Conservation (phyloP, 2,113 vertebrate species). For the Galeopterus variegatus region DNA sequence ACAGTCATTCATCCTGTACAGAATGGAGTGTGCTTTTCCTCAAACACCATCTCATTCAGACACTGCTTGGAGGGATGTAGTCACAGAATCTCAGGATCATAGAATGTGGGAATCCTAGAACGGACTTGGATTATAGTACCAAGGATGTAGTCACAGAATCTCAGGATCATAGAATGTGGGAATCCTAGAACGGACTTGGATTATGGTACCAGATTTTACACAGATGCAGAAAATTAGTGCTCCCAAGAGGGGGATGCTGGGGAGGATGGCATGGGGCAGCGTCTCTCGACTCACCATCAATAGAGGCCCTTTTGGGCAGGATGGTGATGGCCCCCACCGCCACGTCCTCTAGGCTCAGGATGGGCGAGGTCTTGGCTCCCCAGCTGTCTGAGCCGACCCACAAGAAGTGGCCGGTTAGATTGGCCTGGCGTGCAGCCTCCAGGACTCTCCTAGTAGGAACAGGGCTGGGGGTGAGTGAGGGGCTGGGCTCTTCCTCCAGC, state of each 20-base stretch:
- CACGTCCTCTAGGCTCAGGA: conserved; percentile 92
- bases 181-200: neutral
- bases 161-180: neutral
- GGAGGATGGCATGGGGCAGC: neutral
- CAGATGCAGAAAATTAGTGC: neutral
- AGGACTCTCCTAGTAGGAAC: conserved; percentile 90
- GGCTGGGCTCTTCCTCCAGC: neutral
- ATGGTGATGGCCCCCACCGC: conserved; percentile 94
- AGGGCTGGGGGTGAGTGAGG: neutral
- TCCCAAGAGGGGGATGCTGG: neutral
- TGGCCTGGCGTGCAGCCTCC: conserved; percentile 91
- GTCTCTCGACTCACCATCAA: conserved; percentile 88
- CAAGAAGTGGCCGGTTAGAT: conserved; percentile 94
- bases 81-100: neutral
- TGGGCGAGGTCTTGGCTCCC: conserved; percentile 94
- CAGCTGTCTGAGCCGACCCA: conserved; percentile 97
- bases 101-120: neutral
- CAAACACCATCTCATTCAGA: neutral
- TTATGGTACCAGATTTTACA: neutral
- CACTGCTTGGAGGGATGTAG: neutral
- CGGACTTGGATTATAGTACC: neutral
- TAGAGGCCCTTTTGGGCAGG: conserved; percentile 93
- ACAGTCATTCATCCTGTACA: neutral
- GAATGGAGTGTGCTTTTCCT: neutral
- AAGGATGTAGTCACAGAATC: neutral